These are phyloP conservation scores for Chironomus riparius DNA, from an alignment of 2,888 invertebrate genomes.

Conservation along the genomic window DNA sequence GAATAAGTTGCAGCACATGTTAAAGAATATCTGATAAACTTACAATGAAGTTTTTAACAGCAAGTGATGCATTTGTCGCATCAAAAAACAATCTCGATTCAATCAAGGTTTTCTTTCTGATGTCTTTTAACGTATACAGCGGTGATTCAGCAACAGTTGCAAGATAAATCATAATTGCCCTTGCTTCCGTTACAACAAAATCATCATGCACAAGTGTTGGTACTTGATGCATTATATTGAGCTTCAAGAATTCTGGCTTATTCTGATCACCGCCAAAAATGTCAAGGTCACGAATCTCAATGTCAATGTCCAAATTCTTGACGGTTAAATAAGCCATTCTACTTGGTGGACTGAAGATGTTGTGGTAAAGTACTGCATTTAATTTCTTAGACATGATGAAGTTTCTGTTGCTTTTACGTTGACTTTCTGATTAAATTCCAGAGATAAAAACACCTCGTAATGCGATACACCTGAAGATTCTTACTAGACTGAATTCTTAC, in stretches of 20 bases:
- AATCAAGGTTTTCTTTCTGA: neutral
- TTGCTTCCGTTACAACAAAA: neutral
- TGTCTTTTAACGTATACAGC: neutral
- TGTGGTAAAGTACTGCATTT: slow-evolving; percentile 49
- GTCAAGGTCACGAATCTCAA: slow-evolving; percentile 36
- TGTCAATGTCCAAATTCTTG: slow-evolving; percentile 48
- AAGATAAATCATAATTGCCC: neutral
- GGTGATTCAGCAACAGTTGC: neutral
- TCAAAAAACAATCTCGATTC: neutral
- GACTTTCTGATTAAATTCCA: too few relatives aligned
- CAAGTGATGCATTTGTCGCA: neutral
- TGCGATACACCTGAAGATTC: too few relatives aligned
- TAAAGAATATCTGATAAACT: neutral
- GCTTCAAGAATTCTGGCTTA: neutral
- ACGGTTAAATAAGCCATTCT: slow-evolving; percentile 52
- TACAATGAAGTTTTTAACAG: neutral
- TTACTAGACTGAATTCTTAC: too few relatives aligned
- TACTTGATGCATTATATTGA: slow-evolving; percentile 11
- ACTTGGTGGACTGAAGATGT: slow-evolving; percentile 52
- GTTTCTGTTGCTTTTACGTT: too few relatives aligned
- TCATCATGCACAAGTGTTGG: neutral
- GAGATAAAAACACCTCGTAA: too few relatives aligned
- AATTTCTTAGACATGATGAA: neutral
- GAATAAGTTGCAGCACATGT: too few relatives aligned
- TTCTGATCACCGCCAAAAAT: neutral